A percentile compares a stretch with the other conserved stretches of the same genome.
Evolutionary conservation across 2,888 invertebrate species (phyloP).

Genomic region (Phorcus lineatus): DNA sequence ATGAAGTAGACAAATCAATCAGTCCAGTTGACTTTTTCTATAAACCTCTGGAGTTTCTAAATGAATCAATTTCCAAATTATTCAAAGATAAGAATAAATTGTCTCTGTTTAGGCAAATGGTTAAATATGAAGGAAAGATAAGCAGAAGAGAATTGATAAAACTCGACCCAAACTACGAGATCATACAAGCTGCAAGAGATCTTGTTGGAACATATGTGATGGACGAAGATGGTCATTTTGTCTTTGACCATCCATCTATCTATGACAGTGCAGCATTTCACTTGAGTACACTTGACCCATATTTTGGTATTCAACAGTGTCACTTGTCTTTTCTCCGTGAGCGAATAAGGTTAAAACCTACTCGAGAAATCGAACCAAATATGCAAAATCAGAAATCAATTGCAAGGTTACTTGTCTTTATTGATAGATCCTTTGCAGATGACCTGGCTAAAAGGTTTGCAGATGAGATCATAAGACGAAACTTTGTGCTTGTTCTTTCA

Average conservation of each 20-base stretch:
- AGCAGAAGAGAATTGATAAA: background rate
- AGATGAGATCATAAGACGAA: no score
- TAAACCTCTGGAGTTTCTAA: background rate
- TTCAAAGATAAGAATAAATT: background rate
- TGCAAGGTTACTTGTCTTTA: no score
- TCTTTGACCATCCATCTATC: background rate
- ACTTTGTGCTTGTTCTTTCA: no score
- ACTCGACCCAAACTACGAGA: background rate
- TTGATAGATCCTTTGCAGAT: no score
- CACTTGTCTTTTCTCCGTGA: no score
- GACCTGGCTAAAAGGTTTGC: no score
- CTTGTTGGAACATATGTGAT: background rate
- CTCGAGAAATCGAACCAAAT: no score
- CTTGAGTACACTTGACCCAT: background rate
- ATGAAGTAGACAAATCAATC: background rate
- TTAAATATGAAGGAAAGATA: background rate
- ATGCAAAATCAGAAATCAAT: no score
- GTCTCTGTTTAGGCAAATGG: background rate
- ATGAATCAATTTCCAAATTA: background rate
- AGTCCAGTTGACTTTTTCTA: background rate
- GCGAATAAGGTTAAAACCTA: no score
- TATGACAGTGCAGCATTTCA: background rate
- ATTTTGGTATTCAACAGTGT: no score
- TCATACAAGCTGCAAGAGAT: background rate
- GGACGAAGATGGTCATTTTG: background rate